Evolutionary conservation across 2,888 invertebrate genomes (phyloP).

Genomic region (Andrena flavipes): DNA sequence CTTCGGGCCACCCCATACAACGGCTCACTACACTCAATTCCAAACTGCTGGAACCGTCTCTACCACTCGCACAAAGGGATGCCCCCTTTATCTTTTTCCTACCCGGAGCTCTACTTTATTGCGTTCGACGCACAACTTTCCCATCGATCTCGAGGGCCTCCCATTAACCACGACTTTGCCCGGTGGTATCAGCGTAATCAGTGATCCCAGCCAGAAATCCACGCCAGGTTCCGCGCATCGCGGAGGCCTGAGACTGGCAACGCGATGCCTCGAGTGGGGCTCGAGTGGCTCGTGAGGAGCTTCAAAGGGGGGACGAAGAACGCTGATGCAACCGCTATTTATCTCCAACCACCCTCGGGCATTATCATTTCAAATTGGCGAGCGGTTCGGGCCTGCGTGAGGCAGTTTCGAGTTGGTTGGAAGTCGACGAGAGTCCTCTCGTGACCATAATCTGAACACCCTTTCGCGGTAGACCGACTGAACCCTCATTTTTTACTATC

Average conservation of each 20-base stretch:
- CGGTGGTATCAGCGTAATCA: slow-evolving; percentile 66
- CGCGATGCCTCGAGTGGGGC: slow-evolving; percentile 41
- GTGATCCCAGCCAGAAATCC: slow-evolving; percentile 55
- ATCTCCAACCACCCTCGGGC: slow-evolving; percentile 48
- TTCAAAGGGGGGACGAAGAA: slow-evolving; percentile 47
- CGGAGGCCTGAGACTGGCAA: slow-evolving; percentile 53
- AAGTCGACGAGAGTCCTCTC: slow-evolving; percentile 11
- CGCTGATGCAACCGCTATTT: slow-evolving; percentile 61
- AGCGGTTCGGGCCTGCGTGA: slow-evolving; percentile 36
- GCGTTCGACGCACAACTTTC: not conserved
- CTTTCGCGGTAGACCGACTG: not conserved
- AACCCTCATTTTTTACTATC: not conserved
- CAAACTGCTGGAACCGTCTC: not conserved
- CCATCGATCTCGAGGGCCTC: not conserved
- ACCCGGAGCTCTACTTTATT: not conserved
- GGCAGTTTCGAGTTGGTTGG: slow-evolving; percentile 39
- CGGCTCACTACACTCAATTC: not conserved
- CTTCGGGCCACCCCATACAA: not conserved
- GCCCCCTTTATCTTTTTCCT: not conserved
- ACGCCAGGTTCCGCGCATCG: slow-evolving; percentile 28
- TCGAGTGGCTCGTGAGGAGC: slow-evolving; percentile 33
- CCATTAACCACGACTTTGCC: slow-evolving; percentile 44
- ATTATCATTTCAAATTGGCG: slow-evolving; percentile 63
- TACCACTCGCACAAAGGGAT: not conserved
- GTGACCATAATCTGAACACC: slow-evolving; percentile 28